Percentiles rank a stretch among this genome's conserved stretches.
phyloP scores from a whole-genome alignment of 2,797 vertebrate species.

The Sebastes flavidus region DNA sequence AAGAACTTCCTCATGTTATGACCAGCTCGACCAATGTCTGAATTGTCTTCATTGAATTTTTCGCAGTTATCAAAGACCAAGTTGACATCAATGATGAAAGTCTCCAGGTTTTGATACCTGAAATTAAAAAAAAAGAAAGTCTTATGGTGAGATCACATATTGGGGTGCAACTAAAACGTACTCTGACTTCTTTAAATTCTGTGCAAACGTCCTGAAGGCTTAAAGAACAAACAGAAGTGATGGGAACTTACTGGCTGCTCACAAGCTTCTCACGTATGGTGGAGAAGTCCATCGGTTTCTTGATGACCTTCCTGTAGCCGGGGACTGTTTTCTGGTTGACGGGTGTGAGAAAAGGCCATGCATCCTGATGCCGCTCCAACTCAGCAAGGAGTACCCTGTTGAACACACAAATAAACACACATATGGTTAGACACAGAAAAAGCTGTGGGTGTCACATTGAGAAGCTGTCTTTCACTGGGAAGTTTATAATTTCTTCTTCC shows the following conservation, averaged over 20 bases:
- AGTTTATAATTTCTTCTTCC: not conserved
- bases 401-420: conserved; percentile 2
- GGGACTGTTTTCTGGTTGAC: conserved; percentile 99
- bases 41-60: conserved; percentile 99
- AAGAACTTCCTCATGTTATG: conserved; percentile 99
- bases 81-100: conserved; percentile 97
- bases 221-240: conserved; percentile 22
- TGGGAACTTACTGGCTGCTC: conserved; percentile 94
- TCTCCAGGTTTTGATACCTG: conserved; percentile 96
- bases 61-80: conserved; percentile 99
- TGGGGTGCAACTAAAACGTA: not conserved
- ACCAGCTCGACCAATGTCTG: conserved; percentile 97
- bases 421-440: conserved; percentile 1
- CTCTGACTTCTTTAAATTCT: conserved; percentile 33
- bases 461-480: not conserved
- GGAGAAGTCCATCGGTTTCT: conserved; percentile 99
- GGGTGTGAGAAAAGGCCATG: conserved; percentile 98
- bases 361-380: conserved; percentile 97
- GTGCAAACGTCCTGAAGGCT: not conserved
- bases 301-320: conserved; percentile 98
- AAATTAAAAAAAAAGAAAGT: not conserved
- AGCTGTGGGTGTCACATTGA: not conserved
- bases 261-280: conserved; percentile 98
- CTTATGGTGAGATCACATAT: not conserved
- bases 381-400: conserved; percentile 93